A percentile compares a stretch with the other conserved stretches of the same genome.
phyloP scores from a whole-genome alignment of 2,113 vertebrate species.

The Malurus melanocephalus region DNA sequence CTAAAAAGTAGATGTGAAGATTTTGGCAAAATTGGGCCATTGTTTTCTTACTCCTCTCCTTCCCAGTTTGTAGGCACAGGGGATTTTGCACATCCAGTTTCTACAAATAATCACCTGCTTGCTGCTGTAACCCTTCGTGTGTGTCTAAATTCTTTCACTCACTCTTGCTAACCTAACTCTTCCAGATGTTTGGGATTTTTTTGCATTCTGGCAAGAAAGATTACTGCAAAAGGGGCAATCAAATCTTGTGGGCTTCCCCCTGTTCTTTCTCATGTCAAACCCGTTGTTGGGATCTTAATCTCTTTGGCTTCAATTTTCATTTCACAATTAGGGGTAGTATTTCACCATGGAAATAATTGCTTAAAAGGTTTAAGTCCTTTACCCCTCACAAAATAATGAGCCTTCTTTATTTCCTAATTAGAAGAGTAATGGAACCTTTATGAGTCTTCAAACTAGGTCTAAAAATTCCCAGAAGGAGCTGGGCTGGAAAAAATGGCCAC shows the following conservation, averaged over 20 bases:
- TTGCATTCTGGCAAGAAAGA: neutral
- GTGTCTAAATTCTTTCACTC: neutral
- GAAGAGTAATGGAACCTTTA: conserved; percentile 15
- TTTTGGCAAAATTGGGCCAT: neutral
- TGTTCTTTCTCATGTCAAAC: neutral
- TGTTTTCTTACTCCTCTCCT: neutral
- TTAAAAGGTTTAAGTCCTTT: neutral
- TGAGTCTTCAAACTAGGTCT: neutral
- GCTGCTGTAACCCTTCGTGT: neutral
- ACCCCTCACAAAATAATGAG: neutral
- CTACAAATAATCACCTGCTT: neutral
- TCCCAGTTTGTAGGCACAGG: neutral
- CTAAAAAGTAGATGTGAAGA: neutral
- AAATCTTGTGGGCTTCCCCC: neutral
- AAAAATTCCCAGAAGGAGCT: neutral
- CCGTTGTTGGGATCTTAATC: neutral
- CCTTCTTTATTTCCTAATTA: conserved; percentile 29
- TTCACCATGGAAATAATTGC: conserved; percentile 12
- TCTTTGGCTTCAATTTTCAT: neutral
- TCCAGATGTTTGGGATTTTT: neutral
- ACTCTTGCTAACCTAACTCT: neutral
- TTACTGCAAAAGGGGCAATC: neutral
- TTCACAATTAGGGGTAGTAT: neutral
- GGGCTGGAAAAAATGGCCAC: neutral
- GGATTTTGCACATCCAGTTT: neutral